phyloP scores from a whole-genome alignment of 2,888 invertebrate species.

The Sarcophaga carnaria region DNA sequence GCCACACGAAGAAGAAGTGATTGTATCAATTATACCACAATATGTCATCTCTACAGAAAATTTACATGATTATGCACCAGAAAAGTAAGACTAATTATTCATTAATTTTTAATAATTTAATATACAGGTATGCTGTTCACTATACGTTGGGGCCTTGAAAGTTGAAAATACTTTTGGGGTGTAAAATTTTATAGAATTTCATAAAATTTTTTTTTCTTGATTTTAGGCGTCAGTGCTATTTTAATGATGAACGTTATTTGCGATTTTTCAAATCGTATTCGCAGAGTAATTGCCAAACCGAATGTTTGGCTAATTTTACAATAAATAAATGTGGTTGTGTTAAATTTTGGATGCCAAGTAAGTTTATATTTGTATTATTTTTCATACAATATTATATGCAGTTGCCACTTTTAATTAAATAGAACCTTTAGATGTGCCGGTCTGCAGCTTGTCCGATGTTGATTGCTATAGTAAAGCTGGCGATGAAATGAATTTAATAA shows the following conservation, averaged over 20 bases:
- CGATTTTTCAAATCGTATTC: slow-evolving; percentile 87
- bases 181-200: not conserved
- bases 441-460: slow-evolving; percentile 79
- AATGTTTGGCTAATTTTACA: slow-evolving; percentile 87
- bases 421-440: slow-evolving; percentile 78
- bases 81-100: slow-evolving; percentile 77
- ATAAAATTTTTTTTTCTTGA: not conserved
- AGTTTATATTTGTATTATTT: slow-evolving; percentile 48
- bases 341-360: slow-evolving; percentile 87
- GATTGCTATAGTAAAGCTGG: slow-evolving; percentile 79
- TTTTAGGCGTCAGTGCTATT: slow-evolving; percentile 85
- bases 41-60: slow-evolving; percentile 88
- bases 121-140: too few relatives aligned
- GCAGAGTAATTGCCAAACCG: slow-evolving; percentile 88
- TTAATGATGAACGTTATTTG: slow-evolving; percentile 85
- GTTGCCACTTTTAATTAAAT: not conserved
- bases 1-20: slow-evolving; percentile 83
- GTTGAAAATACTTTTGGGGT: too few relatives aligned
- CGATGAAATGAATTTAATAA: slow-evolving; percentile 73
- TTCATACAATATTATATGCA: not conserved
- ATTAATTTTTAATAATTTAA: too few relatives aligned
- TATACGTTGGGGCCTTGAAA: too few relatives aligned
- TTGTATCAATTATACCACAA: slow-evolving; percentile 87
- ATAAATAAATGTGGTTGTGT: slow-evolving; percentile 86
- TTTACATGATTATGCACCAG: slow-evolving; percentile 83